These are phyloP conservation scores for Graphium colonna DNA, from an alignment of 2,888 invertebrate genomes.

Conservation along the genomic window DNA sequence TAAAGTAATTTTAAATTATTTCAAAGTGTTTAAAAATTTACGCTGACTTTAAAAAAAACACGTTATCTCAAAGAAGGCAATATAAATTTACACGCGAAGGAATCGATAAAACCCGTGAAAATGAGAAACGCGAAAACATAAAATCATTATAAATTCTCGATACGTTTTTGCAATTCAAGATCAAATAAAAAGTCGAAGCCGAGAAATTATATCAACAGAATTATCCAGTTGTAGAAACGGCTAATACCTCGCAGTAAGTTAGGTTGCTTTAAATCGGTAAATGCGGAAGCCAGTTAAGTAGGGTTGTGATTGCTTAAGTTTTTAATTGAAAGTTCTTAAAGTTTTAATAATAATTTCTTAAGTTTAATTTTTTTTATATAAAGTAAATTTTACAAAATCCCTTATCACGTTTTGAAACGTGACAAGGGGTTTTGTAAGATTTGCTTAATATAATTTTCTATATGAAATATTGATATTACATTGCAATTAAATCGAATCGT, in stretches of 20 bases:
- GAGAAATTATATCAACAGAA: conserved; percentile 22
- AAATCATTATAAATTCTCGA: conserved; percentile 4
- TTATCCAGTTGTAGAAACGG: conserved; percentile 18
- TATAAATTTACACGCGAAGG: not conserved
- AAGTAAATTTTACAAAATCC: not conserved
- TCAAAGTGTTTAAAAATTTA: too few relatives aligned
- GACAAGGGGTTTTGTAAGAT: not conserved
- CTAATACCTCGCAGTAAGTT: conserved; percentile 16
- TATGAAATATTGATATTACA: too few relatives aligned
- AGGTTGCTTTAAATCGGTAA: conserved; percentile 32
- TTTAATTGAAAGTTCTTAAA: not conserved
- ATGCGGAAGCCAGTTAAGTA: conserved; percentile 41
- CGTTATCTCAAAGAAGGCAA: not conserved
- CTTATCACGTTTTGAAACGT: not conserved
- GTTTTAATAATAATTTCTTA: not conserved
- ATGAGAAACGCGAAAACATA: not conserved
- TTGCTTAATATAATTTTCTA: too few relatives aligned
- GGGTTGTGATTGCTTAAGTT: not conserved
- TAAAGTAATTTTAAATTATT: too few relatives aligned
- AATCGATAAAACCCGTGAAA: not conserved
- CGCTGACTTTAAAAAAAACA: not conserved
- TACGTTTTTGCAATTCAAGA: conserved; percentile 3
- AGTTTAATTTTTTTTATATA: not conserved
- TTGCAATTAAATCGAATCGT: too few relatives aligned
- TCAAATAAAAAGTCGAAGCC: conserved; percentile 7